Evolutionary conservation across 2,888 invertebrate species (phyloP).

Genomic region (Philhelius pedissequus): DNA sequence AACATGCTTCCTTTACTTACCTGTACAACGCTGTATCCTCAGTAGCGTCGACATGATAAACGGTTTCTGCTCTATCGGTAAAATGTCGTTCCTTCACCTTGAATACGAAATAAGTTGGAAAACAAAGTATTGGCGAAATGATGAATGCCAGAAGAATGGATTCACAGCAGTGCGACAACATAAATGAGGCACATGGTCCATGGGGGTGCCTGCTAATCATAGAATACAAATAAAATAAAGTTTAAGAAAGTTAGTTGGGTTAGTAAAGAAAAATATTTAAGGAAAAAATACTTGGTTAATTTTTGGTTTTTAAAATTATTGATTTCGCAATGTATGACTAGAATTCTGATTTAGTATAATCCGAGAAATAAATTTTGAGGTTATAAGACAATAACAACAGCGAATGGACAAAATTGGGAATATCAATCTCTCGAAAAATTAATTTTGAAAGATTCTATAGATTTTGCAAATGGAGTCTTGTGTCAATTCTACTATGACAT

Average conservation of each 20-base stretch:
- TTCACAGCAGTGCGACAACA: slow-evolving; percentile 86
- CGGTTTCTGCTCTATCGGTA: slow-evolving; percentile 72
- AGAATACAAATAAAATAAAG: slow-evolving; percentile 15
- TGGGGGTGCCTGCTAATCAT: slow-evolving; percentile 86
- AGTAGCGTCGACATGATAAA: slow-evolving; percentile 76
- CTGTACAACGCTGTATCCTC: slow-evolving; percentile 76
- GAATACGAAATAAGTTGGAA: slow-evolving; percentile 90
- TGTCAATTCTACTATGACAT: no score
- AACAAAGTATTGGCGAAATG: slow-evolving; percentile 88
- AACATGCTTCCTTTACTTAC: slow-evolving; percentile 71
- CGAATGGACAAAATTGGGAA: no score
- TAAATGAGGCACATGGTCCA: slow-evolving; percentile 86
- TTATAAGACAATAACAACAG: no score
- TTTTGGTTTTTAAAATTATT: no score
- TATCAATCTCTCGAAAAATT: no score
- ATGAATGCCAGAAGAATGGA: slow-evolving; percentile 88
- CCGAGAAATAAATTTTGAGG: no score
- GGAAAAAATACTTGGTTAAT: not conserved
- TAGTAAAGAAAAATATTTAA: not conserved
- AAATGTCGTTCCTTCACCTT: slow-evolving; percentile 79
- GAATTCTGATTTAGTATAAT: no score
- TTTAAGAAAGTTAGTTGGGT: not conserved
- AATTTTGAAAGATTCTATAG: no score
- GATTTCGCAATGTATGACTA: no score
- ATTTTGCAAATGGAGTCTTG: no score